Evolutionary conservation across 2,888 invertebrate genomes (phyloP).

Genomic region (Ophion slaviceki): DNA sequence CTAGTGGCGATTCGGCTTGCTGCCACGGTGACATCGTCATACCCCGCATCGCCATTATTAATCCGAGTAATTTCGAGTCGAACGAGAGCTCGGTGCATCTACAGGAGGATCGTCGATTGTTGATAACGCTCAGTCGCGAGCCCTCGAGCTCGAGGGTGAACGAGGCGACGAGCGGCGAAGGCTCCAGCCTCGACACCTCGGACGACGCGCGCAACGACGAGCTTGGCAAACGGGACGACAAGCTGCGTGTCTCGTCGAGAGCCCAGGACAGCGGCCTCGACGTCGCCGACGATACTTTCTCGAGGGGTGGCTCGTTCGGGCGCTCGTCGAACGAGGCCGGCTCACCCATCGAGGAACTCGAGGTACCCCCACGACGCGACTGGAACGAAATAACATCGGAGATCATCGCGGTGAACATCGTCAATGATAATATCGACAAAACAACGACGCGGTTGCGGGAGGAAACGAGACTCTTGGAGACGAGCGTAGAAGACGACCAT

Average conservation of each 20-base stretch:
- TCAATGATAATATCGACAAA: constrained; percentile 13
- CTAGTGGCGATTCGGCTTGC: background rate
- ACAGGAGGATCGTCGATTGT: constrained; percentile 68
- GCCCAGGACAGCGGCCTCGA: constrained; percentile 68
- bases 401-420: background rate
- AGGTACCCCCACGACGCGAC: constrained; percentile 26
- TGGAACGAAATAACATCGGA: constrained; percentile 32
- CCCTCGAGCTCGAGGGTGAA: constrained; percentile 69
- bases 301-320: constrained; percentile 62
- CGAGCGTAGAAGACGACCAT: background rate
- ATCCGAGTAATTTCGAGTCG: constrained; percentile 81
- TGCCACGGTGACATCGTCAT: constrained; percentile 73
- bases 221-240: constrained; percentile 71
- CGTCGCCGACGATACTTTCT: constrained; percentile 64
- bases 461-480: constrained; percentile 35
- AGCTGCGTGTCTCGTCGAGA: constrained; percentile 63
- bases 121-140: constrained; percentile 16
- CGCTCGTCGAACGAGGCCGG: constrained; percentile 66
- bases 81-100: constrained; percentile 80
- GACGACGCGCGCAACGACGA: constrained; percentile 74
- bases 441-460: background rate
- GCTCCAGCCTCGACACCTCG: constrained; percentile 75
- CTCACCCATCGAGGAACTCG: constrained; percentile 58
- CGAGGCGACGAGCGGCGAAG: constrained; percentile 77
- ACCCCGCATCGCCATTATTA: constrained; percentile 81